Base-by-base conservation (phyloP, 2,888 invertebrate genomes). In the Thalpophila matura region DNA sequence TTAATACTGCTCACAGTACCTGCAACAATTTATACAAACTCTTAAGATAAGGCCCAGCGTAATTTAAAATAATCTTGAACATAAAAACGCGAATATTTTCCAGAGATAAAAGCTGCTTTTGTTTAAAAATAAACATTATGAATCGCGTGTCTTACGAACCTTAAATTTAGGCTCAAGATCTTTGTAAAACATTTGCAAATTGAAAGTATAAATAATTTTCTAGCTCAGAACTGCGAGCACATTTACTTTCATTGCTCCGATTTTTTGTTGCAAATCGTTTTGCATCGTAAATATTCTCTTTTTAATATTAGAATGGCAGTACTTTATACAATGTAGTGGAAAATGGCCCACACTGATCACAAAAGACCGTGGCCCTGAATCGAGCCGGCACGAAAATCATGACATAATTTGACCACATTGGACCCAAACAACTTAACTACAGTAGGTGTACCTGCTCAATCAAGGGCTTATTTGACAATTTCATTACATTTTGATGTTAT, bases 211-310 rank as follows among this genome's bases (percentile, higher is more conserved):
- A 65, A 68, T 47, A 73, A 27, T 37, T 50, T 40, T 59, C 65
- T 77, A 61, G 59, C 35, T 58, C 56, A 40, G 55, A 63, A 53
- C 26, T 33, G 51, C 54, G 62, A 58, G 14, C 56, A 54, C 72
- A 64, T 61, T 77, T 69, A 77, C 77, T 78, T 78, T 76, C 78
- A 55, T 76, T 66, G 45, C 63, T 57, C 58, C 66, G 47, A 55
- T 71, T 71, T 56, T 60, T 58, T 69, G 55, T 65, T 38, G 40
- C 45, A 46, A 53, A 72, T 55, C 33, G 40, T 55, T 70, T 55
- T 64, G 42, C 54, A 51, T 37, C 16, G 26, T 53, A n/a, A 35
- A 53, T 45, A 49, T 38, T 29, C 12, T 31, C 2, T 40, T 49
- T 49, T 31, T 10, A 27, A 22, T 26, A 27, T 50, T 29, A 24